Percentiles rank a stretch among this genome's conserved stretches.
phyloP scores from a whole-genome alignment of 2,797 vertebrate genomes.

The Neostethus bicornis region DNA sequence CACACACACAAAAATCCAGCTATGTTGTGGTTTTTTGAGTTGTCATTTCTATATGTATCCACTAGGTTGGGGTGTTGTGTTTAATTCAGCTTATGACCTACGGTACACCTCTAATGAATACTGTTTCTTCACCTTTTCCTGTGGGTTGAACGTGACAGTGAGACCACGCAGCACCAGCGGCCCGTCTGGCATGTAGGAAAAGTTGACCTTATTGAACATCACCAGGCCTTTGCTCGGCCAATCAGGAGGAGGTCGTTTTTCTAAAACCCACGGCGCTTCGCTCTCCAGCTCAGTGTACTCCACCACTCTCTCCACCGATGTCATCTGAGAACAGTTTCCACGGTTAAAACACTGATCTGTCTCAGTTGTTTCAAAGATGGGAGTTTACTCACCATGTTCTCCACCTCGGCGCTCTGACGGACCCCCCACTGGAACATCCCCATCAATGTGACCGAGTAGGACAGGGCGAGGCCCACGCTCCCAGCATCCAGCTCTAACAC shows the following conservation, averaged over 20 bases:
- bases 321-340: conserved; percentile 77
- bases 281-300: conserved; percentile 92
- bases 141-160: conserved; percentile 84
- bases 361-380: no score
- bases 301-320: conserved; percentile 92
- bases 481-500: conserved; percentile 84
- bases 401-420: conserved; percentile 93
- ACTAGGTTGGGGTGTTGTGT: no score
- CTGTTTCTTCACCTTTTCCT: conserved; percentile 86
- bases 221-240: conserved; percentile 90
- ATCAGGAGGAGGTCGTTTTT: conserved; percentile 81
- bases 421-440: conserved; percentile 97
- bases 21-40: no score
- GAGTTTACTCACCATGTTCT: conserved; percentile 88
- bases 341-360: no score
- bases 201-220: conserved; percentile 86
- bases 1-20: no score
- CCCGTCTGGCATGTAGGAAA: conserved; percentile 87
- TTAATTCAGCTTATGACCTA: no score
- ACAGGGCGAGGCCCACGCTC: conserved; percentile 88
- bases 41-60: no score
- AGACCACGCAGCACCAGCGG: conserved; percentile 88
- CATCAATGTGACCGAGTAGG: conserved; percentile 90
- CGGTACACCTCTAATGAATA: background rate
- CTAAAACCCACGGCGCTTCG: conserved; percentile 91